Evolutionary conservation across 2,113 vertebrate genomes (phyloP).

Genomic region (Talpa occidentalis): DNA sequence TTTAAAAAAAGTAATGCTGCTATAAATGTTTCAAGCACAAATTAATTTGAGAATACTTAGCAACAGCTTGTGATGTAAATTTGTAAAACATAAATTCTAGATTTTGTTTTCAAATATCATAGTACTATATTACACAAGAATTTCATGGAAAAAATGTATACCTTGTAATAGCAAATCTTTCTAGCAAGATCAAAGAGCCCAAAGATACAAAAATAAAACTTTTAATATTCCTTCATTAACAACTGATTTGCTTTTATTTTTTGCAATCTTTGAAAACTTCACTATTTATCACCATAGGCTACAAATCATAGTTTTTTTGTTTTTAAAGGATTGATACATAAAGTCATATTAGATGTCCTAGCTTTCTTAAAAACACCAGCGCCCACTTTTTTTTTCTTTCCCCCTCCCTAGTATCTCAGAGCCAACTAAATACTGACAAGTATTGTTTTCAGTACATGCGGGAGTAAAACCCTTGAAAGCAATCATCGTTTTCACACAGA

Average conservation of each 20-base stretch:
- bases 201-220: constrained; percentile 54
- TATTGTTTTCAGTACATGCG: constrained; percentile 65
- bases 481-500: constrained; percentile 66
- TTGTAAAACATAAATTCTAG: constrained; percentile 75
- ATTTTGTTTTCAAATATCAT: constrained; percentile 80
- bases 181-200: constrained; percentile 73
- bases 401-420: constrained; percentile 7
- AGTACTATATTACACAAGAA: constrained; percentile 66
- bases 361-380: constrained; percentile 54
- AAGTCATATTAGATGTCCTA: constrained; percentile 41
- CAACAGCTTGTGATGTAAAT: constrained; percentile 71
- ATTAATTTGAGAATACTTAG: constrained; percentile 67
- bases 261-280: constrained; percentile 36
- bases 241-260: constrained; percentile 48
- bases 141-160: constrained; percentile 75
- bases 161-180: constrained; percentile 73
- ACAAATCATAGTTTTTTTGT: constrained; percentile 58
- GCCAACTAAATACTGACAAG: constrained; percentile 49
- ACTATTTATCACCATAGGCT: neutral
- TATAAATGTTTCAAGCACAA: constrained; percentile 76
- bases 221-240: constrained; percentile 63
- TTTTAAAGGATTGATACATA: constrained; percentile 4
- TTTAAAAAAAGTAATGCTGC: constrained; percentile 76
- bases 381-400: constrained; percentile 53
- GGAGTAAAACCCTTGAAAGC: constrained; percentile 51